Conservation (phyloP, 2,113 vertebrate species). For the Etia nguti region DNA sequence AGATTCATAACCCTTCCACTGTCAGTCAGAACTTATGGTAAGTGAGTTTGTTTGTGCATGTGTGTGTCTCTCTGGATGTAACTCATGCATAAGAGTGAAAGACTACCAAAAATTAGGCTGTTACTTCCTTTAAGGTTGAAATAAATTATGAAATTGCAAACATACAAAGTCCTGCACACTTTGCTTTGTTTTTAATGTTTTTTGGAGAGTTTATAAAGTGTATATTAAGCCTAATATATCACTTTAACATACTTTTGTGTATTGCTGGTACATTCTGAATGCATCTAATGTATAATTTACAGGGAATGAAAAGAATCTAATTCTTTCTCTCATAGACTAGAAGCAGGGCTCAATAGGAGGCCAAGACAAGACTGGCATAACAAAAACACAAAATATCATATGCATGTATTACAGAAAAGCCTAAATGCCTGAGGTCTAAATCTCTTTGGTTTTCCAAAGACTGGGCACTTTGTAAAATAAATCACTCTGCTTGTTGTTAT, state of each 20-base stretch:
- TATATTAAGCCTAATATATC: neutral
- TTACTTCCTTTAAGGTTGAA: neutral
- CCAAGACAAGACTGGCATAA: neutral
- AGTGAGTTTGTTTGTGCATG: neutral
- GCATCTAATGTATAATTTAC: constrained; percentile 45
- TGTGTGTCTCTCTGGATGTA: neutral
- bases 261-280: neutral
- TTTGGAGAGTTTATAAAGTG: neutral
- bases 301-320: constrained; percentile 4
- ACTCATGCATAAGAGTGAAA: neutral
- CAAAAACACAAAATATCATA: neutral
- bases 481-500: neutral
- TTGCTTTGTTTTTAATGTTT: neutral
- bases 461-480: neutral
- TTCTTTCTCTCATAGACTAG: neutral
- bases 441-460: neutral
- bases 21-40: constrained; percentile 23
- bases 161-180: neutral
- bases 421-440: neutral
- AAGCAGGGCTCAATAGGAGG: neutral
- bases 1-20: constrained; percentile 21
- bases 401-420: neutral
- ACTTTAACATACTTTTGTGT: neutral
- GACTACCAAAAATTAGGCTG: neutral
- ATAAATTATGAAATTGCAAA: neutral